These are phyloP conservation scores for Dermatophagoides farinae DNA, from an alignment of 1,140 invertebrate genomes.

Conservation along the genomic window DNA sequence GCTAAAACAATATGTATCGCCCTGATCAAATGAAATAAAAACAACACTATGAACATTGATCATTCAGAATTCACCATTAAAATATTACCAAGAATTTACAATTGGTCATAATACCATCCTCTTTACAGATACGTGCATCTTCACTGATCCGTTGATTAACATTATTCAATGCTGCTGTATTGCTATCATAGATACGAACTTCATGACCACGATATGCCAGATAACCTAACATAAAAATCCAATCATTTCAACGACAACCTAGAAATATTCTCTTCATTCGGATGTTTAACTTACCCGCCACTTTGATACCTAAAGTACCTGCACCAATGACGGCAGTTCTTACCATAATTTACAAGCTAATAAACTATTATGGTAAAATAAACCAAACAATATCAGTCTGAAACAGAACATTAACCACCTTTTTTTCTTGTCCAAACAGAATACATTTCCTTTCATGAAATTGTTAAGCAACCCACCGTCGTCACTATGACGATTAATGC, in stretches of 20 bases:
- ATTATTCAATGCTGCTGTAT: slow-evolving; percentile 24
- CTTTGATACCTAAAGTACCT: slow-evolving; percentile 29
- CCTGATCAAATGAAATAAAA: slow-evolving; percentile 20
- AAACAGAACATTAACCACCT: too few relatives aligned
- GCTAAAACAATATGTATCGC: slow-evolving; percentile 29
- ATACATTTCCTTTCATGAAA: too few relatives aligned
- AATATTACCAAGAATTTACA: slow-evolving; percentile 26
- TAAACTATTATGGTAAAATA: too few relatives aligned
- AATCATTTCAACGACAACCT: not conserved
- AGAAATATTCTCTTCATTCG: not conserved
- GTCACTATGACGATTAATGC: too few relatives aligned
- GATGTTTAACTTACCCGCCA: slow-evolving; percentile 25
- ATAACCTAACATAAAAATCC: slow-evolving; percentile 23
- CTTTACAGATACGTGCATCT: slow-evolving; percentile 25
- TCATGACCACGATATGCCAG: slow-evolving; percentile 32
- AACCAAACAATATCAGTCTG: too few relatives aligned
- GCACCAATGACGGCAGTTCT: slow-evolving; percentile 29
- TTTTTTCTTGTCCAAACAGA: too few relatives aligned
- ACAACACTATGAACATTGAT: not conserved
- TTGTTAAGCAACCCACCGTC: too few relatives aligned
- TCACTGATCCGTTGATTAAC: slow-evolving; percentile 26
- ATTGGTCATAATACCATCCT: slow-evolving; percentile 27
- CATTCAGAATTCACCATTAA: not conserved
- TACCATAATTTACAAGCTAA: slow-evolving; percentile 23
- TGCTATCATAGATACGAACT: slow-evolving; percentile 29